Percentiles rank a stretch among this genome's conserved stretches.
Evolutionary conservation across 2,113 vertebrate genomes (phyloP).

Genomic region (Saguinus midas): DNA sequence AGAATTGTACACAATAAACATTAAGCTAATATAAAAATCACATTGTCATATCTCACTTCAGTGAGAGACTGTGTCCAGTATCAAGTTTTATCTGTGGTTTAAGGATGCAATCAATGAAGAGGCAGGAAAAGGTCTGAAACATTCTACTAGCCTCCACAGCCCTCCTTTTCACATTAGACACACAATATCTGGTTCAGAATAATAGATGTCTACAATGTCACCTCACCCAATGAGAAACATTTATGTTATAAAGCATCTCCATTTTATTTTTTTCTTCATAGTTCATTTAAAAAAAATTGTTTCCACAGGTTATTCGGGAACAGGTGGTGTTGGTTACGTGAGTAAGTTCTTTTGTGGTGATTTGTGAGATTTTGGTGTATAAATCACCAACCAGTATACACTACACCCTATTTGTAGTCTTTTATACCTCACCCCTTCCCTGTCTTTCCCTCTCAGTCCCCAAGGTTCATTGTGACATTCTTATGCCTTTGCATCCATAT

Average conservation of each 20-base stretch:
- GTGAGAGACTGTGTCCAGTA: neutral
- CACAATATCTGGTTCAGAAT: neutral
- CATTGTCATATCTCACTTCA: neutral
- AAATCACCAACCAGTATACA: too few relatives aligned
- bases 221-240: neutral
- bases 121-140: neutral
- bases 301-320: too few relatives aligned
- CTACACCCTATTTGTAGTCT: too few relatives aligned
- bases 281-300: too few relatives aligned
- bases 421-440: too few relatives aligned
- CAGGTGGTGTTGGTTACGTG: too few relatives aligned
- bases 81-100: neutral
- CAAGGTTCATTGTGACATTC: too few relatives aligned
- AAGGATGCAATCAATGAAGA: neutral
- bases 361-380: too few relatives aligned
- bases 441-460: too few relatives aligned
- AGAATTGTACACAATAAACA: neutral
- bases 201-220: neutral
- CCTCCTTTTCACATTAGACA: neutral
- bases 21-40: neutral
- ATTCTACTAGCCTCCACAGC: neutral
- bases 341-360: too few relatives aligned
- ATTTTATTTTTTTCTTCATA: neutral
- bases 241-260: neutral
- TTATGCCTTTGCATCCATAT: too few relatives aligned